These are phyloP conservation scores for Watersipora subatra DNA, from an alignment of 1,140 invertebrate genomes.

Conservation along the genomic window DNA sequence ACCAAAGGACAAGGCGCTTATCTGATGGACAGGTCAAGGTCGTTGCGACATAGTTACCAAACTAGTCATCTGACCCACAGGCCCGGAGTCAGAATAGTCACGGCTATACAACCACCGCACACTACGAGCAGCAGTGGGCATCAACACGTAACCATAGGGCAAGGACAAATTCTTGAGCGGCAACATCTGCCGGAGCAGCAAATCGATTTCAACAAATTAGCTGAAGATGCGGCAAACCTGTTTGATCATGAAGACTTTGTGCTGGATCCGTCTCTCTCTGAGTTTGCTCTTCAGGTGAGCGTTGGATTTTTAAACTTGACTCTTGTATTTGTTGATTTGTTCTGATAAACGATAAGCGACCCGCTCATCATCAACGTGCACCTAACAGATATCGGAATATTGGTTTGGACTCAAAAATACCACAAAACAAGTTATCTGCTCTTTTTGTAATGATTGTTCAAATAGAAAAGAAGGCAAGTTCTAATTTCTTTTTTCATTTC, in stretches of 20 bases:
- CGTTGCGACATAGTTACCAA: not conserved
- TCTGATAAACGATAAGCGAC: too few relatives aligned
- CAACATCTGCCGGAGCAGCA: not conserved
- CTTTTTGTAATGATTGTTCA: too few relatives aligned
- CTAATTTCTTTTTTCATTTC: too few relatives aligned
- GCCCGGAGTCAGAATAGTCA: not conserved
- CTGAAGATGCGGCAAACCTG: not conserved
- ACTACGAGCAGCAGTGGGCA: not conserved
- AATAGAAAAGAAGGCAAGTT: too few relatives aligned
- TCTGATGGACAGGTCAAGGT: not conserved
- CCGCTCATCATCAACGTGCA: too few relatives aligned
- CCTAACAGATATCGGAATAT: too few relatives aligned
- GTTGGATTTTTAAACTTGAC: too few relatives aligned
- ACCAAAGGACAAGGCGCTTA: not conserved
- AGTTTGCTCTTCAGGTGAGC: not conserved
- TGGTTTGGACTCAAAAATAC: too few relatives aligned
- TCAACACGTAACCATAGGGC: not conserved
- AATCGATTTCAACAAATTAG: not conserved
- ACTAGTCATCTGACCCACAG: not conserved
- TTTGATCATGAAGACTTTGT: not conserved
- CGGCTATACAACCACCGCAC: not conserved
- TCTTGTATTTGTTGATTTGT: too few relatives aligned
- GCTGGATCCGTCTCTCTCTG: not conserved
- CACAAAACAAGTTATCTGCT: too few relatives aligned
- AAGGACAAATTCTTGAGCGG: not conserved